Conservation (phyloP, 2,113 vertebrate genomes). For the Tiliqua scincoides region DNA sequence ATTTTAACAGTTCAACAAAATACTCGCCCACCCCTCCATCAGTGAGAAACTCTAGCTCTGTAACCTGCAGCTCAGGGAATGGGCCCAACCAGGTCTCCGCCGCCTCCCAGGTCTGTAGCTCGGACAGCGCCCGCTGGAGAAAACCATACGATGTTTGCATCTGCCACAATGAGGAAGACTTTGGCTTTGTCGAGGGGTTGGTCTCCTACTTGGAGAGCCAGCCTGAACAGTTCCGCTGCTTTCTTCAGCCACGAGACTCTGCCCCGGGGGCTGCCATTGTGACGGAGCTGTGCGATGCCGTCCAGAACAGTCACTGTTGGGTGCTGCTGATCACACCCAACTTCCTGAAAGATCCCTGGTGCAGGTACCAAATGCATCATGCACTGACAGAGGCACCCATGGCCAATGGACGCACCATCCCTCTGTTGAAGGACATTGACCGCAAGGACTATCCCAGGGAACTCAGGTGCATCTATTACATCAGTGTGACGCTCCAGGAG, state of each 20-base stretch:
- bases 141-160: constrained; percentile 83
- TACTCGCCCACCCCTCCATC: background rate
- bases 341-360: constrained; percentile 87
- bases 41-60: background rate
- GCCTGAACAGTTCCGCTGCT: constrained; percentile 80
- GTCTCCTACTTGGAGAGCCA: constrained; percentile 83
- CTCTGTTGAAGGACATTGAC: constrained; percentile 76
- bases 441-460: constrained; percentile 81
- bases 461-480: constrained; percentile 82
- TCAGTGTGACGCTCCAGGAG: constrained; percentile 71
- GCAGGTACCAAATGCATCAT: constrained; percentile 90
- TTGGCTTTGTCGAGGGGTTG: constrained; percentile 75
- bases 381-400: constrained; percentile 79
- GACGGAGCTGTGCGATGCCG: constrained; percentile 82
- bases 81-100: accelerated
- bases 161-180: constrained; percentile 84
- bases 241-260: constrained; percentile 81
- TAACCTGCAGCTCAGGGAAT: background rate
- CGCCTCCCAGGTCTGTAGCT: accelerated
- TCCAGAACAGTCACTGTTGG: constrained; percentile 84
- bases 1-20: accelerated
- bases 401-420: constrained; percentile 84
- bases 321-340: constrained; percentile 83
- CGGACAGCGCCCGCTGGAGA: constrained; percentile 71
- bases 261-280: constrained; percentile 73